Evolutionary conservation across 2,113 vertebrate species (phyloP).

Genomic region (Pollachius pollachius): DNA sequence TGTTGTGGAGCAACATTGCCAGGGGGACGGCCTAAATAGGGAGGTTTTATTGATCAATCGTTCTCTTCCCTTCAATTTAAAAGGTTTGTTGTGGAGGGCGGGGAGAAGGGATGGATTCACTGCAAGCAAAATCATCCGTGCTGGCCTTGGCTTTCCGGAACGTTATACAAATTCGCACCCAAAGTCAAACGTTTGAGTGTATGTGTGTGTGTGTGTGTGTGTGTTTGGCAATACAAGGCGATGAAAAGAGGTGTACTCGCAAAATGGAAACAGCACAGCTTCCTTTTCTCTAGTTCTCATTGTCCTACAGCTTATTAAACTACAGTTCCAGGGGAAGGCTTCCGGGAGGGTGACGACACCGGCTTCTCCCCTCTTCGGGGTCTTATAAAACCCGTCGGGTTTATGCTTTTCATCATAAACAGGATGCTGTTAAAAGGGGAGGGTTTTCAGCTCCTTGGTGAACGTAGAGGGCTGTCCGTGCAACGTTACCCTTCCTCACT

Average conservation of each 20-base stretch:
- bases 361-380: constrained; percentile 56
- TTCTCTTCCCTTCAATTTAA: constrained; percentile 44
- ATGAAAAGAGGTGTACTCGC: constrained; percentile 15
- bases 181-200: neutral
- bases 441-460: constrained; percentile 31
- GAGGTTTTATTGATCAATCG: constrained; percentile 49
- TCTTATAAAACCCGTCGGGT: constrained; percentile 48
- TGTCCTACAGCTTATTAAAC: constrained; percentile 47
- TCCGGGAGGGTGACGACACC: constrained; percentile 29
- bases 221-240: neutral
- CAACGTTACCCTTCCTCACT: neutral
- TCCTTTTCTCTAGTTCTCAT: constrained; percentile 16
- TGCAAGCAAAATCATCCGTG: constrained; percentile 20
- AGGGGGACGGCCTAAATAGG: constrained; percentile 22
- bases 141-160: constrained; percentile 38
- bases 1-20: constrained; percentile 32
- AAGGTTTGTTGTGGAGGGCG: constrained; percentile 25
- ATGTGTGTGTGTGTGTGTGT: too few relatives aligned
- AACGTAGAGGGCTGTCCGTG: constrained; percentile 30
- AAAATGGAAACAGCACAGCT: constrained; percentile 36
- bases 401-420: constrained; percentile 51
- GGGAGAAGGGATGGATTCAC: constrained; percentile 14
- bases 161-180: constrained; percentile 38
- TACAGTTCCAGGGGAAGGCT: constrained; percentile 19
- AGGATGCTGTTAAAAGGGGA: constrained; percentile 46